A percentile compares a stretch with the other conserved stretches of the same genome.
Conservation (phyloP, 2,797 vertebrate genomes). For the Sternotherus odoratus region DNA sequence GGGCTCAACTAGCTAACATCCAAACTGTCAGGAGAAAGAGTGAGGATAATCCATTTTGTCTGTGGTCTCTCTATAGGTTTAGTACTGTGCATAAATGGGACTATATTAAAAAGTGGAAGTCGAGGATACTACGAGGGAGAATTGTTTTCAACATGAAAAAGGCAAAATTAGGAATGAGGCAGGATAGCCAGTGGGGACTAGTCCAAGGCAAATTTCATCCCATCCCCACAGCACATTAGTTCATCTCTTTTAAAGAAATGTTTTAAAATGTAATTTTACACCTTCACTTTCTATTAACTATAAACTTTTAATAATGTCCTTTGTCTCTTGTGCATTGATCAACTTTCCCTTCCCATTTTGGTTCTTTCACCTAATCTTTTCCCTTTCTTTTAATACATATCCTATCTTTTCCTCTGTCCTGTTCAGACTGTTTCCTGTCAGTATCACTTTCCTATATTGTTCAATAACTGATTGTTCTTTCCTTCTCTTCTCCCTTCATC, state of each 20-base stretch:
- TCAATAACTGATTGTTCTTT: not conserved
- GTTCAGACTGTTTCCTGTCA: not conserved
- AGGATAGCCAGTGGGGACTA: not conserved
- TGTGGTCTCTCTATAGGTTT: not conserved
- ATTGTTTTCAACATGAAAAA: not conserved
- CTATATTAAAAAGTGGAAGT: not conserved
- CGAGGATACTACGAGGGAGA: not conserved
- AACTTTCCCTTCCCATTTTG: not conserved
- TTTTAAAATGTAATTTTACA: not conserved
- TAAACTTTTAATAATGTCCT: not conserved
- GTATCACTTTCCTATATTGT: not conserved
- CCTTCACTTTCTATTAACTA: not conserved
- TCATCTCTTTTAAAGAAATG: not conserved
- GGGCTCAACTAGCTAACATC: not conserved
- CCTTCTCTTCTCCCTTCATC: not conserved
- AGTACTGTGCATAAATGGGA: not conserved
- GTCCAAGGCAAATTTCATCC: not conserved
- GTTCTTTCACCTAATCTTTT: not conserved
- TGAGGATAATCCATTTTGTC: not conserved
- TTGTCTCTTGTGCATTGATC: not conserved
- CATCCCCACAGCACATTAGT: not conserved
- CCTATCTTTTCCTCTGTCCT: not conserved
- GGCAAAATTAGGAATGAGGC: not conserved
- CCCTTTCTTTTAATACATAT: not conserved
- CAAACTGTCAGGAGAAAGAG: not conserved